Evolutionary conservation across 2,113 vertebrate species (phyloP), one percentile per base, ranked within the genome.

Genomic region (Cepphus grylle): DNA sequence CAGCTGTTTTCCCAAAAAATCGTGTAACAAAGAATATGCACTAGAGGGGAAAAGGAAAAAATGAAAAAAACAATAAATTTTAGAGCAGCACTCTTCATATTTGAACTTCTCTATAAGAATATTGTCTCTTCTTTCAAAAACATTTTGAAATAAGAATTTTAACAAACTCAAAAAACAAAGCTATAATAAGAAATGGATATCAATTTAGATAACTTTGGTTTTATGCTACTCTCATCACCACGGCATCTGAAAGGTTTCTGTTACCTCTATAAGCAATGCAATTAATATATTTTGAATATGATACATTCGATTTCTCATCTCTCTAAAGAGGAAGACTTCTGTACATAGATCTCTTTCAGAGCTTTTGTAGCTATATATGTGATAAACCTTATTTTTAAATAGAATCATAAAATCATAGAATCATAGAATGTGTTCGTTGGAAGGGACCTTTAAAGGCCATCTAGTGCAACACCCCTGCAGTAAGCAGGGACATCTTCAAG

Each of bases 61-160:
- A n/a, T 12, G 23, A 27, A 22, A 8, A 43, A 6, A 1, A 1
- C 4, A 32, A 42, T 1, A 67, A 20, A 36, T n/a, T 70, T 34
- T 7, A 81, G 17, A 62, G 3, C 2, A 17, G 1, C 20, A n/a
- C 21, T 73, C 17, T 65, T 88, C n/a, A 42, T 45, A 47, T 17
- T 61, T 92, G 40, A 61, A 38, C 8, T 83, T 66, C 3, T 45
- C 23, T 36, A 9, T 17, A 71, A 79, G 13, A 69, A 65, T 23
- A 52, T 34, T 56, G 25, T 43, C 20, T 74, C n/a, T 77, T 76
- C 5, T 25, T 59, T 65, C 17, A 3, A 50, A 95, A 67, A 66
- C 0, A 66, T 45, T 80, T 73, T 91, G 12, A 77, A 70, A 58
- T 7, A 52, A 47, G 4, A 66, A 72, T 78, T 90, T 86, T 29